phyloP scores from a whole-genome alignment of 1,140 invertebrate species.

The Thalassaphorura encarpata region DNA sequence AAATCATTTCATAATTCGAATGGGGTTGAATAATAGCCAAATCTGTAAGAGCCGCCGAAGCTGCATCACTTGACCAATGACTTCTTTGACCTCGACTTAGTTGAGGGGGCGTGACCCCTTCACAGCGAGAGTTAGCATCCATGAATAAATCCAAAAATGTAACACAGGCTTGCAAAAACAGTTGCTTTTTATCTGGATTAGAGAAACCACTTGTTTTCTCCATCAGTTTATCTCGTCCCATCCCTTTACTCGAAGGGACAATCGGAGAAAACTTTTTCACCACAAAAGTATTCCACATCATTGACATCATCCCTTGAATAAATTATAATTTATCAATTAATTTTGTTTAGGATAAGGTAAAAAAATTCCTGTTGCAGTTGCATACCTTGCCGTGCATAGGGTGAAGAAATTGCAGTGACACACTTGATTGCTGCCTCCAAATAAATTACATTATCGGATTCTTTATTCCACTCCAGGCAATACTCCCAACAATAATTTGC shows the following conservation, averaged over 20 bases:
- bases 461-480: slow-evolving; percentile 70
- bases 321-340: slow-evolving; percentile 6
- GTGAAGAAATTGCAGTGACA: slow-evolving; percentile 49
- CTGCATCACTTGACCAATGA: slow-evolving; percentile 39
- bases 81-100: slow-evolving; percentile 19
- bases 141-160: slow-evolving; percentile 66
- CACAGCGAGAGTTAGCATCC: slow-evolving; percentile 43
- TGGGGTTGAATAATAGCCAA: slow-evolving; percentile 62
- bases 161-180: slow-evolving; percentile 57
- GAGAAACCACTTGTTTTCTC: slow-evolving; percentile 70
- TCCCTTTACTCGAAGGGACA: slow-evolving; percentile 64
- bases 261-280: slow-evolving; percentile 18
- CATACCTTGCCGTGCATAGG: slow-evolving; percentile 53
- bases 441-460: slow-evolving; percentile 53
- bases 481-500: slow-evolving; percentile 86
- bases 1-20: slow-evolving; percentile 61
- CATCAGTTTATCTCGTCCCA: slow-evolving; percentile 63
- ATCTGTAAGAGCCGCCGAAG: slow-evolving; percentile 52
- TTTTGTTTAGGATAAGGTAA: too few species aligned
- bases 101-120: slow-evolving; percentile 37
- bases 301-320: slow-evolving; percentile 54
- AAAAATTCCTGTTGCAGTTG: too few species aligned
- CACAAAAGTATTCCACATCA: slow-evolving; percentile 63
- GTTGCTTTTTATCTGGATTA: slow-evolving; percentile 68
- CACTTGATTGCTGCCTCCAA: slow-evolving; percentile 53